Base-by-base conservation (phyloP, 2,113 vertebrate genomes). In the Corydoras sp. region DNA sequence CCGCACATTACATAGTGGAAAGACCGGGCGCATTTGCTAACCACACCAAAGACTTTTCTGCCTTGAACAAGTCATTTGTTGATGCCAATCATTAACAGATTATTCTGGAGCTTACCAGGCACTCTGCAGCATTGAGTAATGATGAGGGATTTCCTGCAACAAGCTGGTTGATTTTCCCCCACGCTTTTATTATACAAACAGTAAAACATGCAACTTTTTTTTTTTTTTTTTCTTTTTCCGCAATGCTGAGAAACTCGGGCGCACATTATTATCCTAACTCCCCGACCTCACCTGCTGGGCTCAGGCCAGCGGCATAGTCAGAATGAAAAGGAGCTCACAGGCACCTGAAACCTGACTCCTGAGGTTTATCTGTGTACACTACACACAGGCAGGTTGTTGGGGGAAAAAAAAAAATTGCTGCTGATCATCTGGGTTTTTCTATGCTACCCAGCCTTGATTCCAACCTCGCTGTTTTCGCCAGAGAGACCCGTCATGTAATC, bases 331-430 rank as follows among this genome's bases (percentile, higher is more conserved):
- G 68, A 69, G 62, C 68, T 69, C 76, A 61, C 62, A 75, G 72
- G 49, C 68, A 76, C 73, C 69, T 79, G 79, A 81, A 79, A 82
- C 74, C 30, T 59, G 79, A 75, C 30, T 80, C 82, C 62, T 10
- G 56, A 58, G 72, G 72, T 80, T 80, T 73, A 81, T 80, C 77
- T 81, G 79, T 84, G 83, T 84, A 80, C 72, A 81, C 69, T 78
- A 74, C 79, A 82, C 79, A 82, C 78, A 82, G 68, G 56, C 60
- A 63, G 76, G 62, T 76, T 79, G 74, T 81, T 81, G 72, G 72
- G 72, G 77, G n/a, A n/a, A n/a, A n/a, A n/a, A 75, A 77, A 74
- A 74, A 43, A 43, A 5, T 43, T 8, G 35, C 35, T 56, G n/a
- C 65, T 31, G 73, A 81, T 76, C 63, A 58, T 77, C 69, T 66